phyloP scores from a whole-genome alignment of 2,797 vertebrate species.

The Schizopygopsis malacanthus region DNA sequence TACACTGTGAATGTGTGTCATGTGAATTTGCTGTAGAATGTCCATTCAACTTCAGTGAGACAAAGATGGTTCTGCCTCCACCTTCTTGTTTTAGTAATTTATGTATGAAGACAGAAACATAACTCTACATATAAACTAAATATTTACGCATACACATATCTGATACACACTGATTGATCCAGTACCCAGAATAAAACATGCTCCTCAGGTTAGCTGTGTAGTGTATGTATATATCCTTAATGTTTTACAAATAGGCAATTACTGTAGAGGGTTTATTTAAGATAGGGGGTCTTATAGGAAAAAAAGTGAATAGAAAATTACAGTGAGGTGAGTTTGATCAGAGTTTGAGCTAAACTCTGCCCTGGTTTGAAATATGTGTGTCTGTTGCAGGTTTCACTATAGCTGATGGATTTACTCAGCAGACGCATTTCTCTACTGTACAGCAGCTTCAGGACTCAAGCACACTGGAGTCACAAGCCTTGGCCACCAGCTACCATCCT shows the following conservation, averaged over 20 bases:
- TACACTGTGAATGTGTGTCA: background rate
- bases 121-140: background rate
- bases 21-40: background rate
- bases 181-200: background rate
- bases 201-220: background rate
- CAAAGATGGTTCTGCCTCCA: background rate
- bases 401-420: constrained; percentile 87
- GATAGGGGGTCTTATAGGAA: background rate
- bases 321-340: background rate
- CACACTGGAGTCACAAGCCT: constrained; percentile 95
- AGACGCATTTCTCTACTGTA: constrained; percentile 87
- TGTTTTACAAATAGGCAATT: too few species aligned
- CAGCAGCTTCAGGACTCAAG: constrained; percentile 99
- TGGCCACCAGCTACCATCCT: constrained; percentile 91
- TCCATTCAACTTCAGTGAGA: background rate
- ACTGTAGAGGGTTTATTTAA: background rate
- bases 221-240: background rate
- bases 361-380: background rate
- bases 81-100: background rate
- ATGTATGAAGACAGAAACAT: background rate
- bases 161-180: background rate
- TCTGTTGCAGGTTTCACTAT: constrained; percentile 86
- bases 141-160: background rate
- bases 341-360: background rate
- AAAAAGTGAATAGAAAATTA: background rate